These are phyloP conservation scores for Pipistrellus kuhlii DNA, from an alignment of 2,797 vertebrate species.

Conservation along the genomic window DNA sequence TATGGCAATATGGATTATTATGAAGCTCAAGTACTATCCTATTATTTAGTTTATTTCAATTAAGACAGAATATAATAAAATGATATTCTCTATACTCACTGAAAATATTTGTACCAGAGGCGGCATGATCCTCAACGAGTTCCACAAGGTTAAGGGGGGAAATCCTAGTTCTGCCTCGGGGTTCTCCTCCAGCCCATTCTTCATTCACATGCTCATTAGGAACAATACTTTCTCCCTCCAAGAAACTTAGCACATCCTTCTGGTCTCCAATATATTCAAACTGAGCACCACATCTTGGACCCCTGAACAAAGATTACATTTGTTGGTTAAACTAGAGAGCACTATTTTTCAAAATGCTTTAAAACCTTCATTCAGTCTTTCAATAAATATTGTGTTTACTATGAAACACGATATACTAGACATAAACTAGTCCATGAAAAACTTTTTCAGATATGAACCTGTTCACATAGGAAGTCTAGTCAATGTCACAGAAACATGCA, in stretches of 20 bases:
- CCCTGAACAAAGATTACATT: slow-evolving; percentile 86
- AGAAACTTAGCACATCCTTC: slow-evolving; percentile 94
- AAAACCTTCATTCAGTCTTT: slow-evolving; percentile 8
- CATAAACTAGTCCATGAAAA: slow-evolving; percentile 3
- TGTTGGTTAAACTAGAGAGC: slow-evolving; percentile 37
- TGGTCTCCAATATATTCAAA: slow-evolving; percentile 96
- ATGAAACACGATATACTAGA: background rate
- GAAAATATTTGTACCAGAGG: slow-evolving; percentile 79
- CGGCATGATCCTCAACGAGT: slow-evolving; percentile 90
- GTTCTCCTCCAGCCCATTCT: slow-evolving; percentile 95
- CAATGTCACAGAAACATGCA: background rate
- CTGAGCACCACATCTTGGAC: slow-evolving; percentile 92
- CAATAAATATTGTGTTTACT: slow-evolving; percentile 32
- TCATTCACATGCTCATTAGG: slow-evolving; percentile 93
- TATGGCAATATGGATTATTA: background rate
- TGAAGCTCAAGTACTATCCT: background rate
- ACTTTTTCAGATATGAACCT: slow-evolving; percentile 27
- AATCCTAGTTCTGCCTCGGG: slow-evolving; percentile 88
- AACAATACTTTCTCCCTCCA: slow-evolving; percentile 94
- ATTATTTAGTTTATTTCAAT: background rate
- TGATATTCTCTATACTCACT: slow-evolving; percentile 82
- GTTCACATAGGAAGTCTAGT: background rate
- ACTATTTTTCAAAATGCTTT: slow-evolving; percentile 35
- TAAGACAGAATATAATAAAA: background rate
- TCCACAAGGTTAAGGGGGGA: slow-evolving; percentile 97